Conservation (phyloP, 2,797 vertebrate species). For the Momotus momota region DNA sequence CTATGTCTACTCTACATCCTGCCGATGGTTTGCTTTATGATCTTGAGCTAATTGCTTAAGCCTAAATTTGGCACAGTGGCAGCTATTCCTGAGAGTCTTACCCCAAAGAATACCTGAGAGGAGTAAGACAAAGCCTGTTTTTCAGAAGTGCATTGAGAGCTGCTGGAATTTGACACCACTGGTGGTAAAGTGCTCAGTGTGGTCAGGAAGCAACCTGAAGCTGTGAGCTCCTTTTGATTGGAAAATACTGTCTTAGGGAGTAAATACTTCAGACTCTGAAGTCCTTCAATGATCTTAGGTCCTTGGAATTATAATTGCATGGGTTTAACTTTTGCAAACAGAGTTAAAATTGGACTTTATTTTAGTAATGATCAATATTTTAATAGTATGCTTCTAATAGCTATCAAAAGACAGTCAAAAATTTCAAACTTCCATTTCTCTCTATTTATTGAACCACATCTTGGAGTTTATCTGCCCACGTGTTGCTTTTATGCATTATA, state of each 20-base stretch:
- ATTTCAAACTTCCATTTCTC: neutral
- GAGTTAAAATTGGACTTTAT: neutral
- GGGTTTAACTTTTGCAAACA: neutral
- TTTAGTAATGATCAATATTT: neutral
- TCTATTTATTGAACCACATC: neutral
- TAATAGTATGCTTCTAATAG: neutral
- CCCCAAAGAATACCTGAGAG: neutral
- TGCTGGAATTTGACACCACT: neutral
- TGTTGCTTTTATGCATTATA: neutral
- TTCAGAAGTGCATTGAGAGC: neutral
- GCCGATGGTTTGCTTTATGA: neutral
- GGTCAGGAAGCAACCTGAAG: neutral
- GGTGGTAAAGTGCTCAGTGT: accelerated
- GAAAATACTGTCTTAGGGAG: neutral
- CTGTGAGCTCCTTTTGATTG: neutral
- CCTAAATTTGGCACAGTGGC: neutral
- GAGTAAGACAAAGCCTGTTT: neutral
- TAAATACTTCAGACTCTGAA: neutral
- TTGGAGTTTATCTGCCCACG: neutral
- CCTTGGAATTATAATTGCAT: neutral
- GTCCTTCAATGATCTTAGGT: neutral
- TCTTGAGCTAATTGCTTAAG: neutral
- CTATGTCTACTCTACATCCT: neutral
- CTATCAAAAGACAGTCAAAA: neutral
- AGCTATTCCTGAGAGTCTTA: neutral